Base-by-base conservation (phyloP, 2,113 vertebrate genomes). In the Leptobrachium leishanense region DNA sequence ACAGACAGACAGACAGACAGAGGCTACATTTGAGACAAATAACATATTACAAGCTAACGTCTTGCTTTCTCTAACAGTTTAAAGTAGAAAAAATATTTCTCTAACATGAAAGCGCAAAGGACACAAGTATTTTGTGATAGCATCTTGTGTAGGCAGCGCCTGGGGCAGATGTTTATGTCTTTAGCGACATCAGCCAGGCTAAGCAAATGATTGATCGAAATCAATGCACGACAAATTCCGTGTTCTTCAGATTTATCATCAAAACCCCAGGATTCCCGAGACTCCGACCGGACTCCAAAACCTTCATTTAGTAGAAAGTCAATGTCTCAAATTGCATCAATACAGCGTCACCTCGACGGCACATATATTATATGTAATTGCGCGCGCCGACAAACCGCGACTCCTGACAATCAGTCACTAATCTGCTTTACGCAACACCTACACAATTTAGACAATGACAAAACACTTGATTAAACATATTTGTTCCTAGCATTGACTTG, bases 291-390 rank as follows among this genome's bases (percentile, higher is more conserved):
- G 10, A 1, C 10, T 15, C 55, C 9, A 15, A 59, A 59, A 59
- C 55, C 1, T 59, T 59, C 11, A 10, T 59, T 59, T 59, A 59
- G 55, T 13, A 59, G 3, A 13, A 59, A 59, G 13, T 59, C 55
- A 59, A 59, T 7, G 13, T 15, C 8, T 13, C 44, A 50, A 20
- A 70, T 70, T 31, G 50, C 44, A 50, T 11, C 43, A 31, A 50
- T 70, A 41, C 2, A 54, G 11, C n/a, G 12, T 2, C 31, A 31
- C 10, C 69, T 72, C 31, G 3, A 54, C 31, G 6, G 20, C 50
- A 64, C 62, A 64, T 64, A 20, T 31, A 64, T 50, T 55, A 72
- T 15, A 72, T 54, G 9, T 54, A 72, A 54, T 39, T 53, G n/a
- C 40, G 31, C 12, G 12, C 46, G 40, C n/a, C 20, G 7, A 42